Conservation (phyloP, 2,797 vertebrate species). For the Semotilus atromaculatus region DNA sequence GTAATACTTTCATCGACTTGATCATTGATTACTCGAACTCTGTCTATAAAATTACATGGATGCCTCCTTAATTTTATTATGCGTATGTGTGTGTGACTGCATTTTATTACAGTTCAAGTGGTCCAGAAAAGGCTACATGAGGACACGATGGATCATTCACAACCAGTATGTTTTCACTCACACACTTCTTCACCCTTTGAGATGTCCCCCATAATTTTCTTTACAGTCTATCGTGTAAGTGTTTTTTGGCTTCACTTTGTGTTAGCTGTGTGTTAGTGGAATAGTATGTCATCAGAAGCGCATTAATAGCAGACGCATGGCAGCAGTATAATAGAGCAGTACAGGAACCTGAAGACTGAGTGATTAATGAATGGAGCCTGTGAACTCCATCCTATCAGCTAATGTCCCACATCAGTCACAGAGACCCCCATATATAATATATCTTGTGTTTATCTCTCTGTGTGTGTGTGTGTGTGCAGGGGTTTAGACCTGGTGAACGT, state of each 20-base stretch:
- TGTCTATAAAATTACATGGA: not conserved
- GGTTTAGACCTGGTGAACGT: slow-evolving; percentile 84
- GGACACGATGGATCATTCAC: slow-evolving; percentile 84
- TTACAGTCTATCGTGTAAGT: slow-evolving; percentile 13
- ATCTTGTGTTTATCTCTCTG: not conserved
- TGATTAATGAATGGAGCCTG: slow-evolving; percentile 65
- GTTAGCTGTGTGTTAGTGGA: slow-evolving; percentile 52
- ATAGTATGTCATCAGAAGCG: slow-evolving; percentile 58
- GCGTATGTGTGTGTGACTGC: slow-evolving; percentile 44
- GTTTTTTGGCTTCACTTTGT: slow-evolving; percentile 31
- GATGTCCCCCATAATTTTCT: not conserved
- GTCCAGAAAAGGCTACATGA: slow-evolving; percentile 88
- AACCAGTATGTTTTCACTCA: slow-evolving; percentile 78
- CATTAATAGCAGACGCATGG: slow-evolving; percentile 69
- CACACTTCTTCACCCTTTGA: not conserved
- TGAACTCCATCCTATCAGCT: slow-evolving; percentile 43
- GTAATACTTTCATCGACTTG: too few relatives aligned
- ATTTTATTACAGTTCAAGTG: slow-evolving; percentile 81
- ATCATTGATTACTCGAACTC: too few relatives aligned
- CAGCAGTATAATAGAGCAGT: slow-evolving; percentile 64
- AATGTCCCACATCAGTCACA: slow-evolving; percentile 48
- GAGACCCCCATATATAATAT: slow-evolving; percentile 21
- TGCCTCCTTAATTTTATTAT: slow-evolving; percentile 24
- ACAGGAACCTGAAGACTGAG: slow-evolving; percentile 45
- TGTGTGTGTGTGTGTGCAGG: slow-evolving; percentile 66